These are phyloP conservation scores for Tinea pellionella DNA, from an alignment of 2,888 invertebrate genomes.

Conservation along the genomic window DNA sequence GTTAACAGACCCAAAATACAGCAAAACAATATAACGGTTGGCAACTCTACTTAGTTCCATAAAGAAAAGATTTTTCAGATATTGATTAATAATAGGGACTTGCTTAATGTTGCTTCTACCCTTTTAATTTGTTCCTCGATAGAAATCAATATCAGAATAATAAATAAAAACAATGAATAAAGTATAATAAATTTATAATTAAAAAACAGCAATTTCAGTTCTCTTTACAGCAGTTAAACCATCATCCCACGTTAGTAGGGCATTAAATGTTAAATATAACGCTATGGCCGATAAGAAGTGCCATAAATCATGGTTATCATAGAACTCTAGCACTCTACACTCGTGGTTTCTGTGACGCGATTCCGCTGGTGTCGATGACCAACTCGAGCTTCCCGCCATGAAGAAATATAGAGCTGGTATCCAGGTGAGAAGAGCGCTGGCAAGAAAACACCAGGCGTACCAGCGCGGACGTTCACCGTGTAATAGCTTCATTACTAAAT, in stretches of 20 bases:
- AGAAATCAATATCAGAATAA: background rate
- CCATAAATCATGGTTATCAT: constrained; percentile 91
- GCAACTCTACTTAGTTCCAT: no score
- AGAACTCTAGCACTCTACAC: constrained; percentile 78
- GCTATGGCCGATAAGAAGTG: constrained; percentile 86
- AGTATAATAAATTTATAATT: constrained; percentile 18
- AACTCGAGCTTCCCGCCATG: constrained; percentile 32
- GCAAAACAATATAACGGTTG: no score
- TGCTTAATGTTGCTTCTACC: no score
- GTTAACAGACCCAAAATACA: no score
- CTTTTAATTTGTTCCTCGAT: no score
- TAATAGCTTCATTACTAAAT: constrained; percentile 85
- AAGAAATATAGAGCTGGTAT: constrained; percentile 73
- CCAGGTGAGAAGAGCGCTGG: constrained; percentile 75
- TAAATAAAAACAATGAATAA: no score
- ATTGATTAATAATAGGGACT: no score
- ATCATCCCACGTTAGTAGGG: constrained; percentile 85
- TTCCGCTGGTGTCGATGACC: constrained; percentile 74
- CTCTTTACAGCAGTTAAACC: constrained; percentile 79
- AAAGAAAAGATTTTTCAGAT: no score
- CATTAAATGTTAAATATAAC: constrained; percentile 87
- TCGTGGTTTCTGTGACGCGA: constrained; percentile 75
- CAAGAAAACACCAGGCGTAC: constrained; percentile 74
- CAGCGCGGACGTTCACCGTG: constrained; percentile 73
- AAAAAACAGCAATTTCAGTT: constrained; percentile 84